Conservation (phyloP, 2,797 vertebrate species). For the Momotus momota region DNA sequence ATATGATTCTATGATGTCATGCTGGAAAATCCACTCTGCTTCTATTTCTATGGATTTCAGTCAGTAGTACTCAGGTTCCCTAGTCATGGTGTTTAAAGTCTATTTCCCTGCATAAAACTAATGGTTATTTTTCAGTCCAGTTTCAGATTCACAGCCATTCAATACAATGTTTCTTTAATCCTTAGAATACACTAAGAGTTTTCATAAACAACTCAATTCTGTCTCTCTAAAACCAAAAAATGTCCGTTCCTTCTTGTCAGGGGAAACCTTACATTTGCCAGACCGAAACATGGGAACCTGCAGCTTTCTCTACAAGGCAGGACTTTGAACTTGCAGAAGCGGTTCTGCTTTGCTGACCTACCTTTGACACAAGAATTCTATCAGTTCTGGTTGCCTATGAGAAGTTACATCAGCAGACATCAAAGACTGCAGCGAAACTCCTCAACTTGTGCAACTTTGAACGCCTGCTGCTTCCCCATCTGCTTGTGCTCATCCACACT, state of each 20-base stretch:
- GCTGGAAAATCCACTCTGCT: background rate
- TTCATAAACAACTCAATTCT: background rate
- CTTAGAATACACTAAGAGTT: background rate
- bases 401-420: background rate
- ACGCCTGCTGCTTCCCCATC: background rate
- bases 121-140: background rate
- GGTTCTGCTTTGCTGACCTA: background rate
- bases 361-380: background rate
- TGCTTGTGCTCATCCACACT: background rate
- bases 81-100: background rate
- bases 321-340: background rate
- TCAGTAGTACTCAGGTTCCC: background rate
- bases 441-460: background rate
- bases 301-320: background rate
- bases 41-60: background rate
- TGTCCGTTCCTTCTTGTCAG: background rate
- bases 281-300: background rate
- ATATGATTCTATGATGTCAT: background rate
- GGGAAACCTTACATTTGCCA: background rate
- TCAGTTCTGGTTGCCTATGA: background rate
- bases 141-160: background rate
- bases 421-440: background rate
- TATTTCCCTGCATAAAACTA: background rate
- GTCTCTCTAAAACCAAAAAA: background rate
- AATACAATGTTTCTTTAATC: background rate